These are phyloP conservation scores for Syncerus caffer DNA, from an alignment of 2,797 vertebrate species.

Conservation along the genomic window DNA sequence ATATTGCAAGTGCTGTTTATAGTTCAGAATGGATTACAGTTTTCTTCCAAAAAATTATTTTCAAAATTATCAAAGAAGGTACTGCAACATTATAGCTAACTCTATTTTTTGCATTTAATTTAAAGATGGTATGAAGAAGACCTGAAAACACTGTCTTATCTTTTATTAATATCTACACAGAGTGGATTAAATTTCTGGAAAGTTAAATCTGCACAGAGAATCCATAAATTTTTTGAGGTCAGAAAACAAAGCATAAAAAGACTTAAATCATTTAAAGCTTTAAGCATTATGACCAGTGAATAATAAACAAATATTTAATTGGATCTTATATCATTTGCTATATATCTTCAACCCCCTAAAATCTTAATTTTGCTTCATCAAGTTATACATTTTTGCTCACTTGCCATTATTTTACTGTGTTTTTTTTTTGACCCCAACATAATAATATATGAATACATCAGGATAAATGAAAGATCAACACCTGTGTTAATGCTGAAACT, in stretches of 20 bases:
- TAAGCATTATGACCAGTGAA: background rate
- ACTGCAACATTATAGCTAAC: background rate
- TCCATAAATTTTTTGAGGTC: background rate
- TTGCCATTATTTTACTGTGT: background rate
- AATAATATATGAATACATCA: background rate
- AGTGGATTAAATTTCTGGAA: slow-evolving; percentile 32
- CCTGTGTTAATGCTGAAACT: background rate
- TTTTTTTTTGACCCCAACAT: background rate
- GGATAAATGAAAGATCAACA: background rate
- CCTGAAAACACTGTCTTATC: background rate
- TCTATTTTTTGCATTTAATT: background rate
- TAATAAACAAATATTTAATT: slow-evolving; percentile 22
- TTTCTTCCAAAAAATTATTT: background rate
- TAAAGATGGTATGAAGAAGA: slow-evolving; percentile 18
- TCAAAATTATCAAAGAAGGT: background rate
- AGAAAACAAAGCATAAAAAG: slow-evolving; percentile 19
- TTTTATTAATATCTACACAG: slow-evolving; percentile 44
- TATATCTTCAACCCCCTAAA: background rate
- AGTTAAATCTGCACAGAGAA: background rate
- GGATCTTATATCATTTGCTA: background rate
- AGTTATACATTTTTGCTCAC: background rate
- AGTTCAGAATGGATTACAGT: background rate
- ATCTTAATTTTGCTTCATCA: background rate
- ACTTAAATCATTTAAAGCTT: background rate
- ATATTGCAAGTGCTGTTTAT: background rate